Conservation (phyloP, 2,888 invertebrate genomes). For the Acholoe squamosa region DNA sequence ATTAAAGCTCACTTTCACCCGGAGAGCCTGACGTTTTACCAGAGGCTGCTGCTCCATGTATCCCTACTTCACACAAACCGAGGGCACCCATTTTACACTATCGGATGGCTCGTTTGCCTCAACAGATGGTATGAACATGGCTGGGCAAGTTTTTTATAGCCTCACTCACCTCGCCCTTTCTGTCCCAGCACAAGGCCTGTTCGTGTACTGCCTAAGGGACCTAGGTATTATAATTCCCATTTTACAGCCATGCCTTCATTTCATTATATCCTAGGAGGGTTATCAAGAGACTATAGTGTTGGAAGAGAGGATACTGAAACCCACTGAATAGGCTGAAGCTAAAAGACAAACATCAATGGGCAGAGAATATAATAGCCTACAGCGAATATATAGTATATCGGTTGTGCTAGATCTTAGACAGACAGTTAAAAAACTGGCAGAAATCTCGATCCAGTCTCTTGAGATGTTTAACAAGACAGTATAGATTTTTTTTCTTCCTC, state of each 20-base stretch:
- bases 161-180: neutral
- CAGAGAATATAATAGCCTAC: too few relatives aligned
- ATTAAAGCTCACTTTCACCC: neutral
- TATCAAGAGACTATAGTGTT: neutral
- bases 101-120: neutral
- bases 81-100: too few relatives aligned
- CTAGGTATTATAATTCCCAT: neutral
- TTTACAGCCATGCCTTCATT: neutral
- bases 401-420: neutral
- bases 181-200: neutral
- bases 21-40: too few relatives aligned
- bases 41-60: too few relatives aligned
- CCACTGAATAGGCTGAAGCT: neutral
- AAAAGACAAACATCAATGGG: too few relatives aligned
- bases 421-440: neutral
- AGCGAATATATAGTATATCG: too few relatives aligned
- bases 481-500: neutral
- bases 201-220: neutral
- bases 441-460: neutral
- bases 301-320: neutral
- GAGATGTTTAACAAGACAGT: conserved; percentile 53
- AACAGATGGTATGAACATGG: neutral
- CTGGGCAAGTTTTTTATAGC: neutral
- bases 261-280: neutral
- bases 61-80: too few relatives aligned